Conservation (phyloP, 1,140 invertebrate species). For the Cyclargus thomasi region DNA sequence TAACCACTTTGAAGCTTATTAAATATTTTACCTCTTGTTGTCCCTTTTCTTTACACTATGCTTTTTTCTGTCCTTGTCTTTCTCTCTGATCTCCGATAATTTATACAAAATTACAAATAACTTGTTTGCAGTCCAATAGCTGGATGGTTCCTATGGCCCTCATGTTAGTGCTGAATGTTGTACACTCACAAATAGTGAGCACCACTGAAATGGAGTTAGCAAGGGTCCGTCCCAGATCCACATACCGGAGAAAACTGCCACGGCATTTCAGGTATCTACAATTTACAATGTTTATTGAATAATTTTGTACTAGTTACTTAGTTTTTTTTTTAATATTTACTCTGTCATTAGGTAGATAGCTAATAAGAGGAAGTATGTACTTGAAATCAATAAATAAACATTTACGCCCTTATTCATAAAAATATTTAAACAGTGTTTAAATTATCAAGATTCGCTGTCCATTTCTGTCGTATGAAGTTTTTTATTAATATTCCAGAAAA, state of each 20-base stretch:
- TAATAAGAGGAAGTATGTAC: background rate
- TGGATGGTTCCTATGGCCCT: slow-evolving; percentile 84
- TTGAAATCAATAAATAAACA: background rate
- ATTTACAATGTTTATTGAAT: too few relatives aligned
- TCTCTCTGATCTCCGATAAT: background rate
- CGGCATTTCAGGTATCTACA: slow-evolving; percentile 54
- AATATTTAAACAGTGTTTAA: too few relatives aligned
- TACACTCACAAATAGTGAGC: slow-evolving; percentile 94
- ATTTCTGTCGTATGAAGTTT: too few relatives aligned
- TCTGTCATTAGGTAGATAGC: too few relatives aligned
- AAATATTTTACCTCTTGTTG: background rate
- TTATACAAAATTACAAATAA: slow-evolving; percentile 15
- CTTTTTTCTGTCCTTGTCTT: background rate
- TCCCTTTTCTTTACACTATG: background rate
- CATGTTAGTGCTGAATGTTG: slow-evolving; percentile 87
- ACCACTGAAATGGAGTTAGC: slow-evolving; percentile 77
- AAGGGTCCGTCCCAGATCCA: slow-evolving; percentile 55
- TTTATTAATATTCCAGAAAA: too few relatives aligned
- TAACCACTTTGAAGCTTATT: background rate
- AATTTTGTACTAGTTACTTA: too few relatives aligned
- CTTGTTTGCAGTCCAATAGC: slow-evolving; percentile 48
- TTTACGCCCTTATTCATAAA: too few relatives aligned
- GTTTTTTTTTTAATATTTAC: too few relatives aligned
- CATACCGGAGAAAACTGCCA: slow-evolving; percentile 57
- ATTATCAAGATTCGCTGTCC: too few relatives aligned